A percentile compares a stretch with the other conserved stretches of the same genome.
Conservation (phyloP, 92 coral and sea anemone species). For the Heteractis magnifica region DNA sequence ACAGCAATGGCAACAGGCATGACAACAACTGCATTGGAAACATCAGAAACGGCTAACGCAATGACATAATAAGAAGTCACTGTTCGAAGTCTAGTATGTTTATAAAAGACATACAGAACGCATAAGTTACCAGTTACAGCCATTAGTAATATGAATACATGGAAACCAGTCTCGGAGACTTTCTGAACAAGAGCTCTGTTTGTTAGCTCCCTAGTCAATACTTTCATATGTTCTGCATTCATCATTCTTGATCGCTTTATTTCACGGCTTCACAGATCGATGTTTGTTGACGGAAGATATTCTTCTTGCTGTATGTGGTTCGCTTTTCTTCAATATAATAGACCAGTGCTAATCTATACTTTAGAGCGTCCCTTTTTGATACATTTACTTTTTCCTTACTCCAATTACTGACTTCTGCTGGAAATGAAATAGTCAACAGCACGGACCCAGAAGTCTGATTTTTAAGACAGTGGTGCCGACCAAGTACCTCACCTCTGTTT, state of each 20-base stretch:
- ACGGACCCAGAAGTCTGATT: too few relatives aligned
- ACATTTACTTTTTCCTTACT: too few relatives aligned
- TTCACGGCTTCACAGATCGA: too few relatives aligned
- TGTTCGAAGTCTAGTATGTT: slow-evolving; percentile 17
- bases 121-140: slow-evolving; percentile 27
- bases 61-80: slow-evolving; percentile 21
- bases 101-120: slow-evolving; percentile 24
- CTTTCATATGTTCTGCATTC: neutral
- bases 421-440: too few relatives aligned
- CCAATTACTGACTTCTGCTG: too few relatives aligned
- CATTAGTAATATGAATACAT: slow-evolving; percentile 8
- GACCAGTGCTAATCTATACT: too few relatives aligned
- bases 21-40: slow-evolving; percentile 7
- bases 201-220: slow-evolving; percentile 15
- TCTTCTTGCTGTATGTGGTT: too few relatives aligned
- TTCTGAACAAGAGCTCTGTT: neutral
- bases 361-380: too few relatives aligned
- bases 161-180: slow-evolving; percentile 21
- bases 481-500: too few relatives aligned
- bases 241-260: neutral
- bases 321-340: too few relatives aligned
- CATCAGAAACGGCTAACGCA: slow-evolving; percentile 30
- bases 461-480: too few relatives aligned
- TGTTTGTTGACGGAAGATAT: too few relatives aligned
- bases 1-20: slow-evolving; percentile 21